Evolutionary conservation across 2,888 invertebrate species (phyloP).

Genomic region (Rotaria magnacalcarata): DNA sequence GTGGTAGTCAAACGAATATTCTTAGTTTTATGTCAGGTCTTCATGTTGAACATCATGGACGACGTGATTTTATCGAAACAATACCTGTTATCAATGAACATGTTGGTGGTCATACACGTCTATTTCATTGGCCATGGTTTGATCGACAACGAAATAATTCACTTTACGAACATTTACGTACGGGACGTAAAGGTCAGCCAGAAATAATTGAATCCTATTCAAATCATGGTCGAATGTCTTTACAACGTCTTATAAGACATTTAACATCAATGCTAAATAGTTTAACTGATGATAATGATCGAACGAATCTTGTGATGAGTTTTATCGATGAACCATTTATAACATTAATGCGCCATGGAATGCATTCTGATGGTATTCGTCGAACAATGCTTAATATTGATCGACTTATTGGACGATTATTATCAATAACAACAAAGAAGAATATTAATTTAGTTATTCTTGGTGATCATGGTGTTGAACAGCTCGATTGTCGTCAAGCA

Average conservation of each 20-base stretch:
- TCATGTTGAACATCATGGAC: slow-evolving; percentile 27
- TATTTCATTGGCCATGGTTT: slow-evolving; percentile 11
- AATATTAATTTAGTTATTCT: slow-evolving; percentile 20
- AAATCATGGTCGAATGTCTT: slow-evolving; percentile 12
- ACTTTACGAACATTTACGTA: background rate
- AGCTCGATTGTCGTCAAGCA: background rate
- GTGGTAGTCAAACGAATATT: slow-evolving; percentile 15
- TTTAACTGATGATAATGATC: slow-evolving; percentile 14
- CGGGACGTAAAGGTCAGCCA: slow-evolving; percentile 13
- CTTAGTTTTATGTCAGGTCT: slow-evolving; percentile 19
- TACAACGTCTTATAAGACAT: background rate
- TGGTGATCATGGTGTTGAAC: slow-evolving; percentile 16
- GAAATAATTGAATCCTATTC: slow-evolving; percentile 6
- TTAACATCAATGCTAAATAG: background rate
- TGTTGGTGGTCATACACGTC: slow-evolving; percentile 28
- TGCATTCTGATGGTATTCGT: background rate
- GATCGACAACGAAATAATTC: background rate
- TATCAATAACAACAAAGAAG: background rate
- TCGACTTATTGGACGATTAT: background rate
- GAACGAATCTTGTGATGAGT: slow-evolving; percentile 9
- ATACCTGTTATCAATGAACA: slow-evolving; percentile 23
- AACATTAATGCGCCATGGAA: background rate
- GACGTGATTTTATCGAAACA: background rate
- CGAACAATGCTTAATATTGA: slow-evolving; percentile 21
- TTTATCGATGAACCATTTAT: slow-evolving; percentile 21